Evolutionary conservation across 2,888 invertebrate species (phyloP).

Genomic region (Heliconius cydno): DNA sequence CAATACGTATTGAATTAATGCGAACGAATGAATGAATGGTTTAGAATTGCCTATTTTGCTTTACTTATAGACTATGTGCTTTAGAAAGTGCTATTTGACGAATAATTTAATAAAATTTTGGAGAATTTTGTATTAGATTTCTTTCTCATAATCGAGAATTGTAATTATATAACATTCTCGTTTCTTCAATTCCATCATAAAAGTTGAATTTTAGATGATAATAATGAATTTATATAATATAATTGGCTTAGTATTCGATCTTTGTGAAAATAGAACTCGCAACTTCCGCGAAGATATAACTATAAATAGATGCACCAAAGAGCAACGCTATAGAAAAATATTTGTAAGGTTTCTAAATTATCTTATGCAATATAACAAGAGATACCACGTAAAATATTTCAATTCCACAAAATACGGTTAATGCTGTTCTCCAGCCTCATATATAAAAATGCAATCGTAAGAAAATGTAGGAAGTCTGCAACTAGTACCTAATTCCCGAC

Average conservation of each 20-base stretch:
- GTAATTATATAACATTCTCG: neutral
- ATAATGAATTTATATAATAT: too few relatives aligned
- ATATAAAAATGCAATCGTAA: slow-evolving; percentile 50
- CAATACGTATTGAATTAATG: slow-evolving; percentile 44
- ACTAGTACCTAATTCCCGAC: slow-evolving; percentile 49
- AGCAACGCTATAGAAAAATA: neutral
- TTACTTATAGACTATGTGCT: neutral
- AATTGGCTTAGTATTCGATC: neutral
- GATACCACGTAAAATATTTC: slow-evolving; percentile 18
- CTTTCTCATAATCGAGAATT: neutral
- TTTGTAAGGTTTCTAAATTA: neutral
- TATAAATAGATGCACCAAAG: neutral
- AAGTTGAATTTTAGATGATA: neutral
- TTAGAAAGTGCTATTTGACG: neutral
- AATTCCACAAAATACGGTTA: slow-evolving; percentile 28
- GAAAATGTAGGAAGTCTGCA: slow-evolving; percentile 51
- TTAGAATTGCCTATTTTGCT: slow-evolving; percentile 24
- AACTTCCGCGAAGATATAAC: neutral
- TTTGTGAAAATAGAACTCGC: neutral
- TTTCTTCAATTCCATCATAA: too few relatives aligned
- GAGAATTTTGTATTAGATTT: neutral
- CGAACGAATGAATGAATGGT: slow-evolving; percentile 16
- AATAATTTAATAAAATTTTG: neutral
- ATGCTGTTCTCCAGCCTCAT: slow-evolving; percentile 34
- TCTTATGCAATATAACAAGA: slow-evolving; percentile 13